Percentiles rank a stretch among this genome's conserved stretches.
These are phyloP conservation scores for Doris montereyensis DNA, from an alignment of 2,888 invertebrate genomes.

Conservation along the genomic window DNA sequence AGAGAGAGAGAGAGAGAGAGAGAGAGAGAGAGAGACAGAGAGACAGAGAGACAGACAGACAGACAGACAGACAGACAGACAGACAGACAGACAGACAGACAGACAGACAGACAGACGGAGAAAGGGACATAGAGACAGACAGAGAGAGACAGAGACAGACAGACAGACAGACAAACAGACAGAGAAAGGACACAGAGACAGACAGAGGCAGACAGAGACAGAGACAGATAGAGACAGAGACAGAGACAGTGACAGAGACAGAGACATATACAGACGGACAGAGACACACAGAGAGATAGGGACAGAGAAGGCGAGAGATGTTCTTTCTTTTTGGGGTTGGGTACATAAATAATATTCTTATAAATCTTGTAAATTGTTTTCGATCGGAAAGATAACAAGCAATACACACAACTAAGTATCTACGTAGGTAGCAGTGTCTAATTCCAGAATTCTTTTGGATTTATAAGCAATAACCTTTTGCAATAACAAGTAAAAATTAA, in stretches of 20 bases:
- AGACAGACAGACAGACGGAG: not conserved
- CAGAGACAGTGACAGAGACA: not conserved
- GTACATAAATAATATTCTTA: too few relatives aligned
- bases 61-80: not conserved
- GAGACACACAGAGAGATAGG: not conserved
- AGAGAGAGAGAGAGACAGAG: conserved; percentile 7
- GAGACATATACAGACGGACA: not conserved
- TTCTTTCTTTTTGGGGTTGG: too few relatives aligned
- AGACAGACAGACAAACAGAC: conserved; percentile 12
- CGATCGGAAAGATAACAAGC: too few relatives aligned
- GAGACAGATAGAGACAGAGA: not conserved
- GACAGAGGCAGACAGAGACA: not conserved
- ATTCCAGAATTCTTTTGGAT: too few relatives aligned
- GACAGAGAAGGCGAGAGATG: not conserved
- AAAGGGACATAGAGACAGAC: not conserved
- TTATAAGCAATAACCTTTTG: too few relatives aligned
- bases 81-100: conserved; percentile 14
- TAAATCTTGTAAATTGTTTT: too few relatives aligned
- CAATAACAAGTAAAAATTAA: too few relatives aligned
- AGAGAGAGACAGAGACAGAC: not conserved
- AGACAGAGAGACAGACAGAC: not conserved
- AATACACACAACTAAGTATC: too few relatives aligned
- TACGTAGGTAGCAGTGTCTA: too few relatives aligned
- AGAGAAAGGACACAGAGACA: not conserved
- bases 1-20: conserved; percentile 9